These are phyloP conservation scores for Dromococcyx pavoninus DNA, from an alignment of 2,797 vertebrate genomes.

Conservation along the genomic window DNA sequence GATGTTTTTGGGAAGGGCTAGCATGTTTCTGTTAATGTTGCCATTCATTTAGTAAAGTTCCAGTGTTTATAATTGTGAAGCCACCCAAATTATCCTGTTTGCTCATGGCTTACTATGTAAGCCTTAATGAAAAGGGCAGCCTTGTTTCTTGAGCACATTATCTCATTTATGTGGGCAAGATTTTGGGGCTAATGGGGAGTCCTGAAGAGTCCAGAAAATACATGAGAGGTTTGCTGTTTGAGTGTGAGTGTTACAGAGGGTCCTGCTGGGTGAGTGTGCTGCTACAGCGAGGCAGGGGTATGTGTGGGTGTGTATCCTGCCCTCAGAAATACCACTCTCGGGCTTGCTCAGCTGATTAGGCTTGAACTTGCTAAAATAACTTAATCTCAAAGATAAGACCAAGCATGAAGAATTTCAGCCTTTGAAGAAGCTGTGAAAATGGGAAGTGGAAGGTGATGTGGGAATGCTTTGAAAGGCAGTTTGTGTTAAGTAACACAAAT, in stretches of 20 bases:
- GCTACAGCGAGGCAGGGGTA: not conserved
- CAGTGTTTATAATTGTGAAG: not conserved
- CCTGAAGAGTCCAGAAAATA: not conserved
- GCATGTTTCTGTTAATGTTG: not conserved
- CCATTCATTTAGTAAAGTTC: not conserved
- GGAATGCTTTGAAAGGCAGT: not conserved
- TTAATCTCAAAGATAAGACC: not conserved
- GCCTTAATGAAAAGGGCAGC: not conserved
- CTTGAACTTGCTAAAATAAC: not conserved
- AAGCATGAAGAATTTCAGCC: not conserved
- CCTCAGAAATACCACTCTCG: not conserved
- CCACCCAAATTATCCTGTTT: not conserved
- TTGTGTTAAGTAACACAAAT: not conserved
- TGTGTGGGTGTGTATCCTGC: accelerated
- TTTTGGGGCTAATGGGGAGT: not conserved
- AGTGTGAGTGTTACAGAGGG: not conserved
- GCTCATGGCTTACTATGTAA: not conserved
- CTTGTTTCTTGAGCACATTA: not conserved
- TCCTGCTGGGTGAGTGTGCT: not conserved
- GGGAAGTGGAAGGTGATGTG: not conserved
- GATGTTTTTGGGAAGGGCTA: not conserved
- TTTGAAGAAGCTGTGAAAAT: not conserved
- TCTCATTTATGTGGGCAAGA: not conserved
- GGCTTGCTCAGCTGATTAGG: not conserved
- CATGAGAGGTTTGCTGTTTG: not conserved